Percentiles rank a stretch among this genome's conserved stretches.
phyloP scores from a whole-genome alignment of 2,113 vertebrate species.

The Eptesicus fuscus region DNA sequence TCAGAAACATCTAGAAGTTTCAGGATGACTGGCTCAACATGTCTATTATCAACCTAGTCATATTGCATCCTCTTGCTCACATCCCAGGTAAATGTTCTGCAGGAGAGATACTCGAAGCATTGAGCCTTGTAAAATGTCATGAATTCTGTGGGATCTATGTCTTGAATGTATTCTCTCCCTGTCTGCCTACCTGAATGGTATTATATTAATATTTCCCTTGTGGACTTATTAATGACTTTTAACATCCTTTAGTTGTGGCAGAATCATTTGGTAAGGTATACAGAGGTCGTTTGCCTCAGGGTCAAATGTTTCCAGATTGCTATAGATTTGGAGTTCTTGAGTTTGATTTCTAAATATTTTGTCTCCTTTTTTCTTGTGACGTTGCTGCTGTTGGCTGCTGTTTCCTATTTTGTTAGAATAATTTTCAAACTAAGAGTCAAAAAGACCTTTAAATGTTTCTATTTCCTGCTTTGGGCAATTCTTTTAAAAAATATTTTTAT shows the following conservation, averaged over 20 bases:
- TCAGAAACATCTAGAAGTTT: neutral
- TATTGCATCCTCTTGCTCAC: neutral
- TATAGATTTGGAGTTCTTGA: neutral
- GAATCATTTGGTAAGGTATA: neutral
- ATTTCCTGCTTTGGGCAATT: neutral
- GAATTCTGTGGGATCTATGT: neutral
- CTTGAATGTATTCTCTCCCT: neutral
- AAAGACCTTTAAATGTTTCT: neutral
- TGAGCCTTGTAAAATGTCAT: neutral
- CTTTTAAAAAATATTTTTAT: too few species aligned
- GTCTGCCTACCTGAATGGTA: neutral
- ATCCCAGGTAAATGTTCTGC: neutral
- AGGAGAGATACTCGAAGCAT: neutral
- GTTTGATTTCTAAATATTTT: neutral
- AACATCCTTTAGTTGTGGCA: neutral
- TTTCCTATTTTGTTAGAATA: neutral
- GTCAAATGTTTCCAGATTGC: neutral
- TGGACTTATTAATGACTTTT: neutral
- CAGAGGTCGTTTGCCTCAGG: neutral
- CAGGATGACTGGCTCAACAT: neutral
- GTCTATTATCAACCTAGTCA: neutral
- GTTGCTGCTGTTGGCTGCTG: neutral
- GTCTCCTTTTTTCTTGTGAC: neutral
- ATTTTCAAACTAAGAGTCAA: neutral
- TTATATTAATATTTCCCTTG: neutral